A percentile compares a stretch with the other conserved stretches of the same genome.
Conservation (phyloP, 2,888 invertebrate species). For the Eupithecia subfuscata region DNA sequence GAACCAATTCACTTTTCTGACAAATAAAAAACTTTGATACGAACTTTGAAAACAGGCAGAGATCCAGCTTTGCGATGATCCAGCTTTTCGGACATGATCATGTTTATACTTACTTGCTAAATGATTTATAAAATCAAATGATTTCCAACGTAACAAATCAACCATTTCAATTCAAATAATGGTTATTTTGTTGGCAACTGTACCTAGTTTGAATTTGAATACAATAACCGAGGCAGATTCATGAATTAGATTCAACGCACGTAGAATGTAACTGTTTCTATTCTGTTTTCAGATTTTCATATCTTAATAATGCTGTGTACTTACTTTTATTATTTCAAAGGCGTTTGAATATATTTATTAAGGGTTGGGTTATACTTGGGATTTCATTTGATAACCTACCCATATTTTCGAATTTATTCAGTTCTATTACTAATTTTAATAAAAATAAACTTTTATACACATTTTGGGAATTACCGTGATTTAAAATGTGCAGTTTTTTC, state of each 20-base stretch:
- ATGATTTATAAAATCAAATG: neutral
- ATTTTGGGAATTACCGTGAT: neutral
- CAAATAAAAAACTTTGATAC: too few species aligned
- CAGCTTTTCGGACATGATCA: too few species aligned
- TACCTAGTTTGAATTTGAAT: slow-evolving; percentile 24
- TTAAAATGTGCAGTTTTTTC: neutral
- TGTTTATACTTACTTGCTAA: neutral
- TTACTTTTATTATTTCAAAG: slow-evolving; percentile 2
- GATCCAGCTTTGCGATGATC: too few species aligned
- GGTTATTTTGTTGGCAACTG: slow-evolving; percentile 14
- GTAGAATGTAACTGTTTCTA: slow-evolving; percentile 7
- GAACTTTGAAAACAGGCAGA: too few species aligned
- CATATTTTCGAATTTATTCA: neutral
- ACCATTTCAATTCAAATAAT: neutral
- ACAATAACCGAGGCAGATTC: neutral
- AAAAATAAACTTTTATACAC: neutral
- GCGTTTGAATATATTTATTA: neutral
- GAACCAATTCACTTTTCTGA: too few species aligned
- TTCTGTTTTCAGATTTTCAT: slow-evolving; percentile 5
- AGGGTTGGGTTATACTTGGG: neutral
- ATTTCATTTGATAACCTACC: neutral
- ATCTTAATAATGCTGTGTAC: neutral
- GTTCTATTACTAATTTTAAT: neutral
- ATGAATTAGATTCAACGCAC: slow-evolving; percentile 21
- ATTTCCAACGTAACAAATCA: neutral